phyloP scores from a whole-genome alignment of 2,797 vertebrate genomes.

The Phalanger gymnotis region DNA sequence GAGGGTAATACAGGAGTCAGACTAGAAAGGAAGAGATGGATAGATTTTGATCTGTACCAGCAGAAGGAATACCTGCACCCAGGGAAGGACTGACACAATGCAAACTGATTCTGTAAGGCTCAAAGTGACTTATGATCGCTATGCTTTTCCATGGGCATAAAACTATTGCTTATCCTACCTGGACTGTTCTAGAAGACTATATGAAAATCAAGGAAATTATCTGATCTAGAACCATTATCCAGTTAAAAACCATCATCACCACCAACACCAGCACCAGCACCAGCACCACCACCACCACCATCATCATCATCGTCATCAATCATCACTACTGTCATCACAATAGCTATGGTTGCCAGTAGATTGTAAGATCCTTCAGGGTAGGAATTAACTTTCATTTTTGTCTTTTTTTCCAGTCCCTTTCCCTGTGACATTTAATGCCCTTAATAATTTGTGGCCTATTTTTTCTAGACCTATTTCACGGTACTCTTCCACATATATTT shows the following conservation, averaged over 20 bases:
- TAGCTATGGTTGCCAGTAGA: not conserved
- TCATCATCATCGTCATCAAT: not conserved
- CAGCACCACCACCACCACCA: too few species aligned
- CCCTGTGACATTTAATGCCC: not conserved
- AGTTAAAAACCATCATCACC: not conserved
- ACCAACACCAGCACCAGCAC: not conserved
- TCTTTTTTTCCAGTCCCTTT: not conserved
- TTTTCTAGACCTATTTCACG: not conserved
- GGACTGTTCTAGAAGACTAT: not conserved
- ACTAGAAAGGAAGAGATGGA: not conserved
- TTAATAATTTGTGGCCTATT: not conserved
- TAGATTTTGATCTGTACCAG: not conserved
- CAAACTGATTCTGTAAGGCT: not conserved
- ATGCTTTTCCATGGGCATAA: not conserved
- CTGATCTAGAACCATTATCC: not conserved
- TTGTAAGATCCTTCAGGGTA: not conserved
- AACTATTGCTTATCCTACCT: not conserved
- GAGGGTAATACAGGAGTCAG: not conserved
- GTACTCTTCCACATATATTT: not conserved
- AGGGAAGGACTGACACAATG: not conserved
- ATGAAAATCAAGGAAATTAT: not conserved
- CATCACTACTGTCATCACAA: not conserved
- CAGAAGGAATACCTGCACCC: not conserved
- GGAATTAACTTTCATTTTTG: not conserved
- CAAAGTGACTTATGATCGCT: too few species aligned